These are phyloP conservation scores for Amphiura filiformis DNA, from an alignment of 35 echinoderm and acorn worm genomes.

Conservation along the genomic window DNA sequence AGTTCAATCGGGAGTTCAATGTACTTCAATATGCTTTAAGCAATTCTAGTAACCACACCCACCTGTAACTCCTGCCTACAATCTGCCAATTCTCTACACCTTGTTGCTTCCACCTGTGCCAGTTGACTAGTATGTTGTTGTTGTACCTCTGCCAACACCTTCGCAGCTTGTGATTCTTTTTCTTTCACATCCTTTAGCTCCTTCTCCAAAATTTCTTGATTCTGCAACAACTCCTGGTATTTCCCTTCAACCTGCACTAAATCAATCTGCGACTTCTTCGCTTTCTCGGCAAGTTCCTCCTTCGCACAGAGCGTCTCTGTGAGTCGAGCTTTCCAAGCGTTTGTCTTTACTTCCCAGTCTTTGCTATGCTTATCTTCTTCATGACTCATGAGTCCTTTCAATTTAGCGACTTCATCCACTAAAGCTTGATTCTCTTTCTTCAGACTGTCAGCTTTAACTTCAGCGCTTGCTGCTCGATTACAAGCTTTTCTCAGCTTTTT, in stretches of 20 bases:
- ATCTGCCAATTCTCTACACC: not conserved
- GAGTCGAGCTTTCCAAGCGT: not conserved
- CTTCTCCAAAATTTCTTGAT: not conserved
- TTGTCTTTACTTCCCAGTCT: not conserved
- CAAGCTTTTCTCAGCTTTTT: too few species aligned
- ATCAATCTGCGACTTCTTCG: not conserved
- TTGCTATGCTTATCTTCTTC: too few species aligned
- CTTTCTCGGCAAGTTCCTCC: not conserved
- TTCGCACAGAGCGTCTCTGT: not conserved
- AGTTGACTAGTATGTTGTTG: not conserved
- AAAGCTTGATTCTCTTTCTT: too few species aligned
- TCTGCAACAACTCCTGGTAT: not conserved
- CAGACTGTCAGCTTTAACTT: too few species aligned
- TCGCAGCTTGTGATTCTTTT: not conserved
- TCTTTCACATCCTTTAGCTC: not conserved
- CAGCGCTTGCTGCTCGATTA: too few species aligned
- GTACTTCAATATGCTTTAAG: too few species aligned
- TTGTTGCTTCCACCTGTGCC: not conserved
- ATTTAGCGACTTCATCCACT: too few species aligned
- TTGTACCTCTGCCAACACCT: not conserved
- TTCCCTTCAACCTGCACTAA: not conserved
- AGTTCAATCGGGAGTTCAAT: too few species aligned
- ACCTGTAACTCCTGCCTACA: not conserved
- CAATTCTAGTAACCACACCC: not conserved
- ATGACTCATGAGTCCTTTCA: too few species aligned